Percentiles rank a stretch among this genome's conserved stretches.
Conservation (phyloP, 2,888 invertebrate genomes). For the Coenonympha arcania region DNA sequence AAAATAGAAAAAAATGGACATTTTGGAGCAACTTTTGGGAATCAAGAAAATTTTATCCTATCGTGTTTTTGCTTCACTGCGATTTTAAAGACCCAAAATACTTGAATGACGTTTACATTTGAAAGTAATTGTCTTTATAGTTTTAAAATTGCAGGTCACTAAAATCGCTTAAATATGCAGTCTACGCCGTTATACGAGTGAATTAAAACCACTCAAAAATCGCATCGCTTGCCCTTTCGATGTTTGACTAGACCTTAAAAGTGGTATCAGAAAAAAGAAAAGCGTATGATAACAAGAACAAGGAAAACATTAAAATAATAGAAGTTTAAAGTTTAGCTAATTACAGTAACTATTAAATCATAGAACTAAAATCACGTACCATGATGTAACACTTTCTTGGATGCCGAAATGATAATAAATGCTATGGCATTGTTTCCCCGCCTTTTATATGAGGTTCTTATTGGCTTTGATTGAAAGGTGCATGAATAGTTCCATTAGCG, state of each 20-base stretch:
- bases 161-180: no score
- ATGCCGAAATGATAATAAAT: slow-evolving; percentile 27
- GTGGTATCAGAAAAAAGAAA: not conserved
- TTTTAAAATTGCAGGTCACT: no score
- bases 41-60: no score
- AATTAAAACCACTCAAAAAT: no score
- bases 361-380: slow-evolving; percentile 39
- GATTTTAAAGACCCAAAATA: no score
- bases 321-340: slow-evolving; percentile 1
- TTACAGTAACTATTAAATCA: not conserved
- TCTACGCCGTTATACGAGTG: no score
- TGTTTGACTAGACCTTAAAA: not conserved
- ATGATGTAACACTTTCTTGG: slow-evolving; percentile 36
- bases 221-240: no score
- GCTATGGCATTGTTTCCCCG: slow-evolving; percentile 25
- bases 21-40: no score
- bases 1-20: no score
- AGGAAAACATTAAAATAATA: not conserved
- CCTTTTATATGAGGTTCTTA: slow-evolving; percentile 54
- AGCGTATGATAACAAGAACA: not conserved
- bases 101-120: no score
- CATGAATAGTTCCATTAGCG: slow-evolving; percentile 56
- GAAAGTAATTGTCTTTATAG: no score
- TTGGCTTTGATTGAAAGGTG: slow-evolving; percentile 45
- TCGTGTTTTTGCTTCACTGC: no score